Percentiles rank a stretch among this genome's conserved stretches.
These are phyloP conservation scores for Tragelaphus buxtoni DNA, from an alignment of 2,113 vertebrate genomes.

Conservation along the genomic window DNA sequence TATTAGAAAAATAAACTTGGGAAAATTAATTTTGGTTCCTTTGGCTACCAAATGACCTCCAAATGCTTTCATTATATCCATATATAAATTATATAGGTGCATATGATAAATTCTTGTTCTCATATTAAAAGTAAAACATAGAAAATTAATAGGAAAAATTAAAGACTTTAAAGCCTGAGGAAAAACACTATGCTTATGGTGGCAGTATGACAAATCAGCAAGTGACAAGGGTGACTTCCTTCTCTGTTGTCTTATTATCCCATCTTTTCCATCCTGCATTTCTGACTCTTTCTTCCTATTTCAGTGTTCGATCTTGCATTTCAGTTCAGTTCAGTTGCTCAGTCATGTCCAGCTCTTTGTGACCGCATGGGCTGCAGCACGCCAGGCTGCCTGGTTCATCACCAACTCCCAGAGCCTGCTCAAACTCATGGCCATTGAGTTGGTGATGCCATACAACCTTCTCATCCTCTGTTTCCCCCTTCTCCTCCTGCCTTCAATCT, in stretches of 20 bases:
- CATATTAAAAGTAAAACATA: neutral
- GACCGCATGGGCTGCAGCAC: neutral
- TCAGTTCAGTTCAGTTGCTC: neutral
- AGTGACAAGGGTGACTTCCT: neutral
- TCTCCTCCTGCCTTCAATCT: neutral
- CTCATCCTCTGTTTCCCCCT: neutral
- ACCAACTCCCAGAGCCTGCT: neutral
- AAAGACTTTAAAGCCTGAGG: neutral
- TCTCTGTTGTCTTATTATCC: neutral
- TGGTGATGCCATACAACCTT: neutral
- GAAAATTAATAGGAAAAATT: neutral
- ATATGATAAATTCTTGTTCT: neutral
- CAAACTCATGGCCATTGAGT: neutral
- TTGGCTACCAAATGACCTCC: neutral
- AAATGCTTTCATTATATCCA: conserved; percentile 27
- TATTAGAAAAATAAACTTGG: neutral
- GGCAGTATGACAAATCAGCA: neutral
- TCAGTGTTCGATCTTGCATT: neutral
- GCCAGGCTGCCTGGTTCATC: neutral
- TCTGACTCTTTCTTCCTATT: conserved; percentile 17
- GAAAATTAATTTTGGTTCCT: conserved; percentile 38
- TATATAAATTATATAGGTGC: neutral
- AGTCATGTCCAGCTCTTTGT: neutral
- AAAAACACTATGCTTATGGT: neutral
- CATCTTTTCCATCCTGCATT: neutral